Percentiles rank a stretch among this genome's conserved stretches.
These are phyloP conservation scores for Brachyptera putata DNA, from an alignment of 2,888 invertebrate species.

Conservation along the genomic window DNA sequence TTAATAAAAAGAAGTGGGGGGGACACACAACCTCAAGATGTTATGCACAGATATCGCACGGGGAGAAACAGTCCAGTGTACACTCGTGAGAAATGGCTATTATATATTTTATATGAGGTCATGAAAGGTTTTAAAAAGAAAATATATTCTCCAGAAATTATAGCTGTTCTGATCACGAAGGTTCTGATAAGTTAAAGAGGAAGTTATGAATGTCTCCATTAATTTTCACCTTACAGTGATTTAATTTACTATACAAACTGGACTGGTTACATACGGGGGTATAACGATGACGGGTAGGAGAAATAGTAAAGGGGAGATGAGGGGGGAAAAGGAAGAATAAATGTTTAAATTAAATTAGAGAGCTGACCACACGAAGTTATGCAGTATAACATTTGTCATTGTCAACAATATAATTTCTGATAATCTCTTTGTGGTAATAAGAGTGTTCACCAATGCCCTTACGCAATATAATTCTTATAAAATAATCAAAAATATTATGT, in stretches of 20 bases:
- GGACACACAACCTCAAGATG: slow-evolving; percentile 5
- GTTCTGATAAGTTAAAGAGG: slow-evolving; percentile 32
- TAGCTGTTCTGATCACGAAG: slow-evolving; percentile 26
- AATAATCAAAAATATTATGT: neutral
- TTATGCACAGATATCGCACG: slow-evolving; percentile 2
- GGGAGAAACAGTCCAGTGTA: no score
- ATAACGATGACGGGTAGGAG: neutral
- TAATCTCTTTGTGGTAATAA: slow-evolving; percentile 1
- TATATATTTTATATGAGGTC: slow-evolving; percentile 10
- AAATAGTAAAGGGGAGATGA: no score
- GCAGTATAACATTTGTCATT: neutral
- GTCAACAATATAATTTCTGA: slow-evolving; percentile 1
- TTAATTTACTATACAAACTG: slow-evolving; percentile 28
- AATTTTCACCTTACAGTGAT: slow-evolving; percentile 33
- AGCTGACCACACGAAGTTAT: neutral
- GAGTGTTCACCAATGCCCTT: no score
- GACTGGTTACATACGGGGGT: neutral
- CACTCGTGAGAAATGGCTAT: slow-evolving; percentile 15
- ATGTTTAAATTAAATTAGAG: slow-evolving; percentile 19
- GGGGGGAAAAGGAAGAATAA: neutral
- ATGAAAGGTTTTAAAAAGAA: slow-evolving; percentile 4
- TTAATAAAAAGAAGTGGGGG: no score
- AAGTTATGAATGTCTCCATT: slow-evolving; percentile 34
- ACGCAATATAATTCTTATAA: no score
- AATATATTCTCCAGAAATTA: slow-evolving; percentile 1